Percentiles rank a stretch among this genome's conserved stretches.
Conservation (phyloP, 2,888 invertebrate genomes). For the Tipula lateralis region DNA sequence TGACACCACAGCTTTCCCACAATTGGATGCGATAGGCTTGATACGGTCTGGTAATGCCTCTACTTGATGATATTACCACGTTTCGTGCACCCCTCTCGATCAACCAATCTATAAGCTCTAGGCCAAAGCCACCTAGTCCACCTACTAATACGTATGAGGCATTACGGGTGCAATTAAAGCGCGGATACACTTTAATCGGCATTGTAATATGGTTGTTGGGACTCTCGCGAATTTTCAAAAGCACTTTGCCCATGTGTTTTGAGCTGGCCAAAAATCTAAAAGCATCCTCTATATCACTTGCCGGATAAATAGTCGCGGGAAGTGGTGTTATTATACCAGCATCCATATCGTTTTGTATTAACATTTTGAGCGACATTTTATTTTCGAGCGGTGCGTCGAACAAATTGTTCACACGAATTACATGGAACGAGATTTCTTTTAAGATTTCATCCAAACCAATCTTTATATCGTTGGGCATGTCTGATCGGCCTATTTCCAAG, state of each 20-base stretch:
- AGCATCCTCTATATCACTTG: slow-evolving; percentile 64
- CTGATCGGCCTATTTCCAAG: slow-evolving; percentile 82
- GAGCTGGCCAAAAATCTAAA: slow-evolving; percentile 62
- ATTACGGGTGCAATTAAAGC: slow-evolving; percentile 42
- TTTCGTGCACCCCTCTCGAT: slow-evolving; percentile 74
- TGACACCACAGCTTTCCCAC: slow-evolving; percentile 51
- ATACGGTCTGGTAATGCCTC: slow-evolving; percentile 75
- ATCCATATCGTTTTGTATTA: slow-evolving; percentile 44
- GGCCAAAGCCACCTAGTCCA: slow-evolving; percentile 87
- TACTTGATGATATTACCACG: slow-evolving; percentile 73
- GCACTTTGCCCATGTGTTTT: slow-evolving; percentile 75
- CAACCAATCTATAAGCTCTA: slow-evolving; percentile 84
- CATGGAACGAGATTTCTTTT: slow-evolving; percentile 70
- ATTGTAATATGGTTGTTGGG: slow-evolving; percentile 38
- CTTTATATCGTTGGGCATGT: slow-evolving; percentile 63
- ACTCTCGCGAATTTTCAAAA: slow-evolving; percentile 46
- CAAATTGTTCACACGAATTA: slow-evolving; percentile 69
- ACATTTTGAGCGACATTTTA: neutral
- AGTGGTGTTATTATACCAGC: slow-evolving; percentile 51
- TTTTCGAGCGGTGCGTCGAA: slow-evolving; percentile 47
- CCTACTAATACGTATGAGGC: slow-evolving; percentile 62
- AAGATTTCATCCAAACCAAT: slow-evolving; percentile 62
- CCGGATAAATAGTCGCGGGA: slow-evolving; percentile 58
- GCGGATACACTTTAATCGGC: slow-evolving; percentile 41
- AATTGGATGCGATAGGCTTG: slow-evolving; percentile 65